Conservation (phyloP, 2,113 vertebrate species). For the Pogona vitticeps region DNA sequence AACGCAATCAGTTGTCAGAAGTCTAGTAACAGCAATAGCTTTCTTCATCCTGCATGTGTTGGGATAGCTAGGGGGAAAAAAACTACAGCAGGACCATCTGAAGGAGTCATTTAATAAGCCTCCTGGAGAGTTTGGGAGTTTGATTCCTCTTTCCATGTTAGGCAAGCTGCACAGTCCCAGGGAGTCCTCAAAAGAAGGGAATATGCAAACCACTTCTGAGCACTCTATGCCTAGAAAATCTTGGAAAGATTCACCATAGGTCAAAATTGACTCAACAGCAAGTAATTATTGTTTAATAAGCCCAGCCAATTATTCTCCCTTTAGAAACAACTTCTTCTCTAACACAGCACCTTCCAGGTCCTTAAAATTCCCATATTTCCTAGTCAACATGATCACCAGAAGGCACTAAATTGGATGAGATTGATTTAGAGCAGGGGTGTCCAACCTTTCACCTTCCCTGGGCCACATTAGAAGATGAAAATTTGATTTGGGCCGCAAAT, state of each 20-base stretch:
- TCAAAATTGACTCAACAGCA: too few relatives aligned
- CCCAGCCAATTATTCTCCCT: too few relatives aligned
- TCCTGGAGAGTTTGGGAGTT: too few relatives aligned
- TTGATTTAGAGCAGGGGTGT: too few relatives aligned
- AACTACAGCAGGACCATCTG: not conserved
- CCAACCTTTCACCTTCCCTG: too few relatives aligned
- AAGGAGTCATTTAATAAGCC: too few relatives aligned
- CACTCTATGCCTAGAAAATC: not conserved
- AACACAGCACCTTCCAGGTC: not conserved
- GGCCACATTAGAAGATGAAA: too few relatives aligned
- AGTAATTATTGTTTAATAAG: not conserved
- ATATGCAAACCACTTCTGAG: not conserved
- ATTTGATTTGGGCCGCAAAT: too few relatives aligned
- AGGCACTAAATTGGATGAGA: too few relatives aligned
- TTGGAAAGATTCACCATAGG: not conserved
- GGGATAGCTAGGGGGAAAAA: not conserved
- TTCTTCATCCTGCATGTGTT: not conserved
- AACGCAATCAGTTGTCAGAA: not conserved
- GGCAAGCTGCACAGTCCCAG: too few relatives aligned
- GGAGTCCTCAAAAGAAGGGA: not conserved
- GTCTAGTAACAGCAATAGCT: not conserved
- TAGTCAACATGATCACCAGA: not conserved
- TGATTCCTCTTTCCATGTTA: too few relatives aligned
- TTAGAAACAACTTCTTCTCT: not conserved
- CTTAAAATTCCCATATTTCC: not conserved